A percentile compares a stretch with the other conserved stretches of the same genome.
phyloP scores from a whole-genome alignment of 2,888 invertebrate species.

The Tachina fera region DNA sequence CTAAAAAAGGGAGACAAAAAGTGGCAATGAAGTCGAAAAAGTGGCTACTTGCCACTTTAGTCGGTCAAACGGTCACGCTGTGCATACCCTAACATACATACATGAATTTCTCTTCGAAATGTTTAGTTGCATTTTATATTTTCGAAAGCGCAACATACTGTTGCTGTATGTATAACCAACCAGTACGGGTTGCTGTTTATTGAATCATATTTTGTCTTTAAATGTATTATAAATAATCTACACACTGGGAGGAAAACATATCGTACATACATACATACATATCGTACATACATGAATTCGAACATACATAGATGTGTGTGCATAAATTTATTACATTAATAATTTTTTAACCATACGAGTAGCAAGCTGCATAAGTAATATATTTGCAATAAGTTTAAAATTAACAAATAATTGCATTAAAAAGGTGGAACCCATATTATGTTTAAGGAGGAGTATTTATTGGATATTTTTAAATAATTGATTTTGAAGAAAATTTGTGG shows the following conservation, averaged over 20 bases:
- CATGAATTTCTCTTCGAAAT: constrained; percentile 19
- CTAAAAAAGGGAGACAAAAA: too few species aligned
- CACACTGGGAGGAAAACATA: not conserved
- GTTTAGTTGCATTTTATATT: constrained; percentile 1
- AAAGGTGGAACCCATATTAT: too few species aligned
- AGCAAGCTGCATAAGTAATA: not conserved
- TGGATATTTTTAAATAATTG: too few species aligned
- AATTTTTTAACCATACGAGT: constrained; percentile 3
- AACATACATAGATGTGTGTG: not conserved
- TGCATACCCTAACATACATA: too few species aligned
- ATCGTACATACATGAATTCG: not conserved
- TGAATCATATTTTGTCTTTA: constrained; percentile 13
- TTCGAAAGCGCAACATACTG: not conserved
- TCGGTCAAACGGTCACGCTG: too few species aligned
- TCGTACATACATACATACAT: not conserved
- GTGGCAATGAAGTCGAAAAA: too few species aligned
- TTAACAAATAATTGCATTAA: too few species aligned
- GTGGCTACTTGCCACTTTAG: too few species aligned
- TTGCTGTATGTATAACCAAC: not conserved
- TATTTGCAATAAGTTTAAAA: too few species aligned
- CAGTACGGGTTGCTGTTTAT: not conserved
- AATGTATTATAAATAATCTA: constrained; percentile 4
- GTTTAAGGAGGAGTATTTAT: too few species aligned
- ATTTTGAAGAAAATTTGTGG: too few species aligned
- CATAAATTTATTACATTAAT: constrained; percentile 55